Conservation (phyloP, 2,113 vertebrate species). For the Sinosuthora webbiana region DNA sequence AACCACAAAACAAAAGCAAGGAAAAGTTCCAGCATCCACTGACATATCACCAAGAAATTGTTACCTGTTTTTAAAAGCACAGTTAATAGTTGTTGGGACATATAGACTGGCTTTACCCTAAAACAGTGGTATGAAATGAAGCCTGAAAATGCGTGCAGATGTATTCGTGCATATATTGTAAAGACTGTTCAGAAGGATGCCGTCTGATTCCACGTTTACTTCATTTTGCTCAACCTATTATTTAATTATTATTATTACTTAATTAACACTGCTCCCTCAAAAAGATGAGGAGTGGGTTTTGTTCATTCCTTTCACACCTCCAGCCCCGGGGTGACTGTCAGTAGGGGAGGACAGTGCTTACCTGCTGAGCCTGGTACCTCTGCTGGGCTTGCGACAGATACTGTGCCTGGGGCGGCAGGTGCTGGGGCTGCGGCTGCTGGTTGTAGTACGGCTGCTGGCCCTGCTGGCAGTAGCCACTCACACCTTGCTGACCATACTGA, state of each 20-base stretch:
- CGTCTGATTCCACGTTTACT: not conserved
- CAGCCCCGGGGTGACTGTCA: not conserved
- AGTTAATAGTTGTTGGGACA: not conserved
- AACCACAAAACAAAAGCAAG: not conserved
- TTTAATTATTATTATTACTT: not conserved
- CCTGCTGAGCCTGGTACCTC: slow-evolving; percentile 89
- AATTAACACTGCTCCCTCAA: fast-evolving
- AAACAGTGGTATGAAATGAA: not conserved
- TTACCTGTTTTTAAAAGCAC: not conserved
- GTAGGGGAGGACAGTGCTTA: slow-evolving; percentile 22
- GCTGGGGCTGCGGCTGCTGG: slow-evolving; percentile 87
- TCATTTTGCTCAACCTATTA: not conserved
- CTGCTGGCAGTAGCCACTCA: slow-evolving; percentile 88
- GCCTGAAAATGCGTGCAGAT: not conserved
- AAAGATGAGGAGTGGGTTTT: not conserved
- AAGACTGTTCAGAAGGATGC: not conserved
- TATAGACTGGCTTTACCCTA: not conserved
- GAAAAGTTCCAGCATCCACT: not conserved
- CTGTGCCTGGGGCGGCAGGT: slow-evolving; percentile 81
- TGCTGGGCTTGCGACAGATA: slow-evolving; percentile 85
- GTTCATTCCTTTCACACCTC: not conserved
- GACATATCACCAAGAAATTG: not conserved
- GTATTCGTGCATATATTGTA: not conserved
- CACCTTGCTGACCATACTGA: slow-evolving; percentile 90
- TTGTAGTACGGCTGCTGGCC: slow-evolving; percentile 93